These are phyloP conservation scores for Hypomecis punctinalis DNA, from an alignment of 2,888 invertebrate species.

Conservation along the genomic window DNA sequence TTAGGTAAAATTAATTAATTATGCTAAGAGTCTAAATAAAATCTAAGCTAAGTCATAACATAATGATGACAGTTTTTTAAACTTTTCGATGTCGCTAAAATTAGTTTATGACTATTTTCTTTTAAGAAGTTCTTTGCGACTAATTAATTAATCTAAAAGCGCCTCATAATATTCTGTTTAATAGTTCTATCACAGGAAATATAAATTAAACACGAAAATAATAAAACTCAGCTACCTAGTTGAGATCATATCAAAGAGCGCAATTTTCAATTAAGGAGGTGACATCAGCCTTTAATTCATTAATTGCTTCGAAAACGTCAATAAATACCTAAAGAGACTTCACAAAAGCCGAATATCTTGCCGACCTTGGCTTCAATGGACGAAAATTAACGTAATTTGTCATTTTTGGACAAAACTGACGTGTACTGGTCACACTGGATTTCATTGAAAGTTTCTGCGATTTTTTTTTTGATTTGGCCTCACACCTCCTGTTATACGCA, in stretches of 20 bases:
- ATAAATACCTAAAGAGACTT: conserved; percentile 41
- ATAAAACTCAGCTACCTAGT: neutral
- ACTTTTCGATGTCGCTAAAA: no score
- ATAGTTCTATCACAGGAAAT: conserved; percentile 2
- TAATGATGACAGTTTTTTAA: no score
- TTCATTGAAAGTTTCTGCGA: conserved; percentile 26
- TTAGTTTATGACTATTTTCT: neutral
- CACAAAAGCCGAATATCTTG: conserved; percentile 41
- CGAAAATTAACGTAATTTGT: conserved; percentile 38
- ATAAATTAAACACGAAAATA: conserved; percentile 10
- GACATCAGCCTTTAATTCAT: conserved; percentile 40
- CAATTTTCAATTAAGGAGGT: conserved; percentile 23
- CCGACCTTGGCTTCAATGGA: conserved; percentile 36
- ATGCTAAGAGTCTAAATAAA: no score
- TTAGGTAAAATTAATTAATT: no score
- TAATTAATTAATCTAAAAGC: neutral
- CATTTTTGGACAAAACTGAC: conserved; percentile 28
- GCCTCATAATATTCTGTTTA: conserved; percentile 1
- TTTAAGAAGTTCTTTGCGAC: neutral
- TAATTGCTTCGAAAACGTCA: conserved; percentile 39
- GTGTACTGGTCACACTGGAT: conserved; percentile 32
- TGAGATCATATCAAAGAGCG: conserved; percentile 4
- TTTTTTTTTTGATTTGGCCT: conserved; percentile 7
- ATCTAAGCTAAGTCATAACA: no score
- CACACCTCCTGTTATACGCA: neutral